Base-by-base conservation (phyloP, 1,140 invertebrate species). In the Metopolophium dirhodum region DNA sequence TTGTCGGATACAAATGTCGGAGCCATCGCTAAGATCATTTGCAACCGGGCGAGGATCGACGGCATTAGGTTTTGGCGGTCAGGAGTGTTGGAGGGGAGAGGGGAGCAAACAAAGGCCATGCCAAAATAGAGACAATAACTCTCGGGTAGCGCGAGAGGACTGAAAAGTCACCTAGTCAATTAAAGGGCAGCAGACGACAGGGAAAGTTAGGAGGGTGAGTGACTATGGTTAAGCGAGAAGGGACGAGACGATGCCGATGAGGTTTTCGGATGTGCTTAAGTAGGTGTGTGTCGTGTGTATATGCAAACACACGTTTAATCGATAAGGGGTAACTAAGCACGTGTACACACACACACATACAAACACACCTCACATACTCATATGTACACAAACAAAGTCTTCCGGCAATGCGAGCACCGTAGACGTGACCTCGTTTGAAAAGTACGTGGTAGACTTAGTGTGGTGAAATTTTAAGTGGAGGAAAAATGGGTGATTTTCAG, bases 231-330 rank as follows among this genome's bases (percentile, higher is more conserved):
- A 6, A 77, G 61, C 14, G 61, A 14, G 1, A 77, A 18, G 14
- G 18, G 61, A n/a, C 18, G 82, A 83, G 82, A 41, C 2, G 82
- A 83, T 22, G 37, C 82, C 37, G 22, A n/a, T n/a, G 61, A 77
- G 61, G 61, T 77, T 77, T 83, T 83, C 18, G 77, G 77, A 83
- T 83, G 82, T 23, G 82, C 82, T 83, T 83, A 83, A 83, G 35
- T 83, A 83, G 82, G 37, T 41, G 82, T 83, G 82, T 83, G 35
- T 20, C 2, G 22, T 83, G 82, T 83, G 82, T 83, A 41, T 83
- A 41, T 83, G 82, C 82, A 83, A 83, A 83, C 82, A 83, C 37
- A n/a, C n/a, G 82, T 83, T 83, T 83, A 83, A 83, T 83, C 82
- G 82, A 83, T 83, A 83, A 83, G 22, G 82, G 20, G 37, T 37